Conservation (phyloP, 2,888 invertebrate species). For the Charanyca ferruginea region DNA sequence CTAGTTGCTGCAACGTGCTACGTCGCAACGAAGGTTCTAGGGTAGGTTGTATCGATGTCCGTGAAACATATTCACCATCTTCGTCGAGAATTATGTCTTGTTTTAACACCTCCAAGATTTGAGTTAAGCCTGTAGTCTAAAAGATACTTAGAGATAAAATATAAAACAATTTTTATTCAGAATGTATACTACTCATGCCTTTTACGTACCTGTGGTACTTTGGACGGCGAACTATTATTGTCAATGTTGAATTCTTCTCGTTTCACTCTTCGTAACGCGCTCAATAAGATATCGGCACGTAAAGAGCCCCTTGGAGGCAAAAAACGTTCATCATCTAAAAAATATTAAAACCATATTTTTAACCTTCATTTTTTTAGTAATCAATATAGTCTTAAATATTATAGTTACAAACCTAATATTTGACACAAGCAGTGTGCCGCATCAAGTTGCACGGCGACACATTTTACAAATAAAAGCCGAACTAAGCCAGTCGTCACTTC, state of each 20-base stretch:
- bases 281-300: constrained; percentile 83
- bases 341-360: background rate
- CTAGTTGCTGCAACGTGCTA: constrained; percentile 93
- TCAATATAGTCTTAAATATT: background rate
- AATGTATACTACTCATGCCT: background rate
- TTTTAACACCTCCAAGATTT: constrained; percentile 86
- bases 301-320: constrained; percentile 84
- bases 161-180: no score
- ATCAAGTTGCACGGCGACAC: constrained; percentile 85
- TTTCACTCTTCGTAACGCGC: constrained; percentile 79
- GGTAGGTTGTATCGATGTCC: constrained; percentile 69
- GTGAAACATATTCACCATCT: constrained; percentile 72
- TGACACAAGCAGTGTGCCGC: constrained; percentile 82
- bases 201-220: constrained; percentile 76
- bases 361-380: background rate
- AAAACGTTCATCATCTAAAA: constrained; percentile 83
- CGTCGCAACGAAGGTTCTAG: constrained; percentile 93
- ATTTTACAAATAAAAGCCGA: constrained; percentile 82
- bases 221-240: constrained; percentile 75
- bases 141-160: background rate
- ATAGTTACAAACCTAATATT: constrained; percentile 72
- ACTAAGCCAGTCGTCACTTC: constrained; percentile 87
- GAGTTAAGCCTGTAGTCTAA: constrained; percentile 81
- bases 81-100: constrained; percentile 83
- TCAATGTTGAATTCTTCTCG: constrained; percentile 85